Conservation (phyloP, 2,888 invertebrate species). For the Perdita meconis region DNA sequence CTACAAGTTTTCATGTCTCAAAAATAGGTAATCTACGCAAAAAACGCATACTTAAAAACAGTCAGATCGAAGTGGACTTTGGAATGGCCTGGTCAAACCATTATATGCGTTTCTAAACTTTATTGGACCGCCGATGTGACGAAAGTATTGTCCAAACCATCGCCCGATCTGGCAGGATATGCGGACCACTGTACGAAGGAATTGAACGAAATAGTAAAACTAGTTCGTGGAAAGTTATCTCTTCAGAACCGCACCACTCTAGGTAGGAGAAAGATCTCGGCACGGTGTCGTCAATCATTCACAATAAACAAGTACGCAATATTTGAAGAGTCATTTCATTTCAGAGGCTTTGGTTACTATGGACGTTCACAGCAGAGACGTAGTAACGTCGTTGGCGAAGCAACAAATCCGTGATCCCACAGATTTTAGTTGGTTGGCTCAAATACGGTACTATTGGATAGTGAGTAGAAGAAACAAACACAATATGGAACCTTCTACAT, state of each 20-base stretch:
- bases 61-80: constrained; percentile 86
- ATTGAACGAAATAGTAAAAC: constrained; percentile 92
- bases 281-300: too few species aligned
- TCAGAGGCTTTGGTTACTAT: constrained; percentile 94
- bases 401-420: constrained; percentile 88
- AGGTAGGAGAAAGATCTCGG: constrained; percentile 85
- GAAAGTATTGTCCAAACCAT: constrained; percentile 88
- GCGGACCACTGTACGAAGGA: constrained; percentile 90
- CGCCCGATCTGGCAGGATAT: constrained; percentile 85
- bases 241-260: constrained; percentile 95
- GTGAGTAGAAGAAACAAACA: constrained; percentile 81
- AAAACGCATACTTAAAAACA: constrained; percentile 83
- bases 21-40: constrained; percentile 82
- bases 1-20: too few species aligned
- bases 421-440: constrained; percentile 96
- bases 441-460: constrained; percentile 95
- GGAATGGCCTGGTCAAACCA: constrained; percentile 88
- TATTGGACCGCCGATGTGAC: constrained; percentile 97
- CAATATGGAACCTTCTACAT: too few species aligned
- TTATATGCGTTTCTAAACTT: constrained; percentile 90
- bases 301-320: too few species aligned
- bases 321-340: constrained; percentile 42
- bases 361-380: constrained; percentile 97
- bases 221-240: constrained; percentile 94
- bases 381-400: constrained; percentile 89